phyloP scores from a whole-genome alignment of 1,140 invertebrate genomes.

The Himalopsyche phryganea region DNA sequence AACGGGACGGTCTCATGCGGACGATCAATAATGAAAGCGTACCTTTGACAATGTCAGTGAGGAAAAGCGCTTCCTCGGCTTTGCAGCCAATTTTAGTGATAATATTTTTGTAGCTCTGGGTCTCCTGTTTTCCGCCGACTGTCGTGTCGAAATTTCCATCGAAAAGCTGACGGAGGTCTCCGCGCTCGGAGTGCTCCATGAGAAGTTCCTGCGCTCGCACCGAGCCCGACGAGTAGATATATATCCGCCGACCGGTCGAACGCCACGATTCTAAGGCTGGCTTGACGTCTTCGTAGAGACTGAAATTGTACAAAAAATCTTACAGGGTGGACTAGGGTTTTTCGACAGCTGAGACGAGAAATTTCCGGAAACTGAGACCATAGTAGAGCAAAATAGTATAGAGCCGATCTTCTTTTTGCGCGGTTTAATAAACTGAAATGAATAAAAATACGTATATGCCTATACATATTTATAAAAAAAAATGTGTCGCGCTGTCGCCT shows the following conservation, averaged over 20 bases:
- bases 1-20: no score
- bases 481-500: no score
- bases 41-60: slow-evolving; percentile 84
- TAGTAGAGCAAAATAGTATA: no score
- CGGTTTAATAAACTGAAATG: no score
- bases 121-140: slow-evolving; percentile 74
- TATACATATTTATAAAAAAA: no score
- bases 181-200: slow-evolving; percentile 71
- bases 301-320: slow-evolving; percentile 45
- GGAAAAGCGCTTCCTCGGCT: slow-evolving; percentile 71
- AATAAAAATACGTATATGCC: no score
- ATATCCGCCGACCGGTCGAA: slow-evolving; percentile 63
- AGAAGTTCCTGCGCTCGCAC: slow-evolving; percentile 87
- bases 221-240: slow-evolving; percentile 90
- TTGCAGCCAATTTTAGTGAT: slow-evolving; percentile 60
- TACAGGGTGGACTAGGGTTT: no score
- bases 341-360: not conserved
- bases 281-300: slow-evolving; percentile 83
- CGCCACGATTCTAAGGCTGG: slow-evolving; percentile 69
- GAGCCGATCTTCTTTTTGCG: no score
- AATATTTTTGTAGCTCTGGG: slow-evolving; percentile 73
- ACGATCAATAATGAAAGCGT: no score
- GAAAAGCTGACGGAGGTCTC: slow-evolving; percentile 73
- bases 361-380: no score
- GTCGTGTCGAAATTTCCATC: slow-evolving; percentile 84